These are phyloP conservation scores for Drosophila differens DNA, from an alignment of 2,888 invertebrate species.

Conservation along the genomic window DNA sequence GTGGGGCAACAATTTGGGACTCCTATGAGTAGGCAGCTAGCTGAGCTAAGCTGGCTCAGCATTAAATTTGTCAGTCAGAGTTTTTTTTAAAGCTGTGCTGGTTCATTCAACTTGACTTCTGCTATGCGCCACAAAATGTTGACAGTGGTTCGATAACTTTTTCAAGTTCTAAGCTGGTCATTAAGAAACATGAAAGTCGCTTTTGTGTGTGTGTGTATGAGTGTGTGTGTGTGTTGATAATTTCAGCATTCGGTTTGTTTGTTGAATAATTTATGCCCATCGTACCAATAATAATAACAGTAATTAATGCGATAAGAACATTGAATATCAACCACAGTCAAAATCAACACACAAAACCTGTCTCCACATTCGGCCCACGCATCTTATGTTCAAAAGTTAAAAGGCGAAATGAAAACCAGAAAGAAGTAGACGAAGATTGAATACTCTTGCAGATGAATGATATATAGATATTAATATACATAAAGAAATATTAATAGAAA, in stretches of 20 bases:
- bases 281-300: conserved; percentile 63
- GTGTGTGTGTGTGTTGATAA: conserved; percentile 39
- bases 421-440: neutral
- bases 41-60: conserved; percentile 4
- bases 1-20: conserved; percentile 30
- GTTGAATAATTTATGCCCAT: conserved; percentile 67
- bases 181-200: conserved; percentile 51
- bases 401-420: conserved; percentile 1
- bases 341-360: conserved; percentile 44
- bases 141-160: conserved; percentile 10
- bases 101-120: conserved; percentile 64
- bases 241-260: conserved; percentile 48
- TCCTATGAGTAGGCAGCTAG: conserved; percentile 8
- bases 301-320: conserved; percentile 62
- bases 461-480: neutral
- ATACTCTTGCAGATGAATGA: neutral
- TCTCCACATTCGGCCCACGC: conserved; percentile 44
- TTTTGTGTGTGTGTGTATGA: conserved; percentile 19
- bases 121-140: conserved; percentile 19
- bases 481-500: neutral
- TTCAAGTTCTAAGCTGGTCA: conserved; percentile 18
- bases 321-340: conserved; percentile 22
- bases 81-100: conserved; percentile 42
- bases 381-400: conserved; percentile 25
- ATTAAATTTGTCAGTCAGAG: conserved; percentile 28